Base-by-base conservation (phyloP, 2,113 vertebrate genomes). In the Prolemur simus region DNA sequence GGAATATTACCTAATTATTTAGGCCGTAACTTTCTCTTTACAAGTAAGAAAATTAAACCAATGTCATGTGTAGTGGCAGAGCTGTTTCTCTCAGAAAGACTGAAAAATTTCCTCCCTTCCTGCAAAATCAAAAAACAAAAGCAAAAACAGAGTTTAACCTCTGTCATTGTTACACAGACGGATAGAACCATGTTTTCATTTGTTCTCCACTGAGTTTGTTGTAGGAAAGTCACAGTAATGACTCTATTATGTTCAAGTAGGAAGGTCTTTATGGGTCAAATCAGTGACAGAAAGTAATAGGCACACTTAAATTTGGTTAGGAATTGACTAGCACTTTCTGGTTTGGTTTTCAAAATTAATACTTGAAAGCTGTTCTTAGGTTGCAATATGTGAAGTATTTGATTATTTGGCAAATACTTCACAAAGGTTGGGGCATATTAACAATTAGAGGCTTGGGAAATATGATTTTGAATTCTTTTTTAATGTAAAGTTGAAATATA, bases 1-100 rank as follows among this genome's bases (percentile, higher is more conserved):
- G 37, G 34, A 29, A 86, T 87, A 82, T 94, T 92, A 73, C 17
- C 81, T 94, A 86, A 95, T 94, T 96, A 89, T 96, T 93, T 95
- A 89, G 37, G 42, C 32, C 32, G 39, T 87, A 80, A 94, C 25
- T 74, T 95, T 89, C 23, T 49, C 3, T 27, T 71, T 97, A 84
- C 25, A 91, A 78, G 58, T 63, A 78, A 83, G 60, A 89, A 96
- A 91, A 89, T 83, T 94, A 96, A 83, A 21, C 17, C 60, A 64
- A 78, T 86, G 12, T 1, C 37, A 68, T 1, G 0, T 11, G 13
- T 6, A 83, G 18, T 54, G 23, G 8, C 71, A 92, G 60, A 90
- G 63, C 0, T 49, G 8, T 91, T 85, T 45, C 15, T 64, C 54
- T 89, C 45, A 60, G 32, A 87, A 73, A 63, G 1, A 68, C 11